Evolutionary conservation across 2,113 vertebrate genomes (phyloP).

Genomic region (Hypomesus transpacificus): DNA sequence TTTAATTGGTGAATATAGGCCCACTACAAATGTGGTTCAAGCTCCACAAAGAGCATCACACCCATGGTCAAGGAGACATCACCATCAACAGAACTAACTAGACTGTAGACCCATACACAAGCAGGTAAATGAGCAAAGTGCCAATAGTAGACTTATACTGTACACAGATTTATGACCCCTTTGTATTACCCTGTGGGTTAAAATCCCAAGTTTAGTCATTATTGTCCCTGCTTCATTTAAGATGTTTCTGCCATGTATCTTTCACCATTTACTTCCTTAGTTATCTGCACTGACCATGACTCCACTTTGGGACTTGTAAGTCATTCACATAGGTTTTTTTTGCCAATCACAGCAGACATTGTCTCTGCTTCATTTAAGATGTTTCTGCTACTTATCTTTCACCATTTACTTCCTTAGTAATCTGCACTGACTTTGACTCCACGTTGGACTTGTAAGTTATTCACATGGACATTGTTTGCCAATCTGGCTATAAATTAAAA

Average conservation of each 20-base stretch:
- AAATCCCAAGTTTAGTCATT: neutral
- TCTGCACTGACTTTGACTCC: no score
- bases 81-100: neutral
- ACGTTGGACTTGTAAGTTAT: no score
- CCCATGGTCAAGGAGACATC: neutral
- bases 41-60: neutral
- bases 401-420: no score
- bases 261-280: neutral
- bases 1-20: no score
- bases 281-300: neutral
- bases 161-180: neutral
- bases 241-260: neutral
- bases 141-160: neutral
- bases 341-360: neutral
- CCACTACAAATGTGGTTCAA: neutral
- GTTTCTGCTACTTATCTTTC: no score
- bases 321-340: constrained; percentile 2
- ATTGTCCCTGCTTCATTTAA: neutral
- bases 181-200: neutral
- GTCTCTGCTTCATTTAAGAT: no score
- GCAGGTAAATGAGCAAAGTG: neutral
- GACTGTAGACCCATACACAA: neutral
- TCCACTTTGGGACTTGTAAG: neutral
- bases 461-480: no score
- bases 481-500: no score